These are phyloP conservation scores for Zele albiditarsus DNA, from an alignment of 2,888 invertebrate genomes.

Conservation along the genomic window DNA sequence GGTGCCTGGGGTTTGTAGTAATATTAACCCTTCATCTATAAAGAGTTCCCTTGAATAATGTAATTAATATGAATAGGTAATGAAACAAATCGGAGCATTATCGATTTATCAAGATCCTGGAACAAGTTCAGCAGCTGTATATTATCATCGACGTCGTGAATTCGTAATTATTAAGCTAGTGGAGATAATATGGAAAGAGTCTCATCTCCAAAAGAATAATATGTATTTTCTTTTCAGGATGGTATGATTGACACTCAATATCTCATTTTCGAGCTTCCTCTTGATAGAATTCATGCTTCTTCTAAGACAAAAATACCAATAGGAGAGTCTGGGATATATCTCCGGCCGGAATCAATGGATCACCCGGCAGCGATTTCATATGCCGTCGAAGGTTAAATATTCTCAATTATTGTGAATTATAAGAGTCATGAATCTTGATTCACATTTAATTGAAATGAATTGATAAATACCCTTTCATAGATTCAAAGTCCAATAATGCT, in stretches of 20 bases:
- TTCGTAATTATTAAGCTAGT: background rate
- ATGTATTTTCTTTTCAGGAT: background rate
- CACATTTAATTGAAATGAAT: background rate
- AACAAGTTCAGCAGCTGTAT: background rate
- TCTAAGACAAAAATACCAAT: background rate
- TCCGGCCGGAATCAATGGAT: background rate
- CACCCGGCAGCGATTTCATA: background rate
- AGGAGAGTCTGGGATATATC: background rate
- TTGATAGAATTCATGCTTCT: background rate
- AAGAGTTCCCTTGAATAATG: background rate
- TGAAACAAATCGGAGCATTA: background rate
- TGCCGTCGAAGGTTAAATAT: too few relatives aligned
- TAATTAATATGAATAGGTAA: background rate
- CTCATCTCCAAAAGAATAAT: background rate
- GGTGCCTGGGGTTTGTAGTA: background rate
- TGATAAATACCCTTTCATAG: too few relatives aligned
- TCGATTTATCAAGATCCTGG: background rate
- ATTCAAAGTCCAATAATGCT: too few relatives aligned
- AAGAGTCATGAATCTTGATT: background rate
- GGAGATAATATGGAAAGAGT: too few relatives aligned
- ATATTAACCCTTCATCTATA: background rate
- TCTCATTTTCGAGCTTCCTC: background rate
- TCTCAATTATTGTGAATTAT: background rate
- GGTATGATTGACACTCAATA: background rate
- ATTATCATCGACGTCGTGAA: background rate